Percentiles rank a stretch among this genome's conserved stretches.
Evolutionary conservation across 1,140 invertebrate species (phyloP).

Genomic region (Hypsibius dujardini): DNA sequence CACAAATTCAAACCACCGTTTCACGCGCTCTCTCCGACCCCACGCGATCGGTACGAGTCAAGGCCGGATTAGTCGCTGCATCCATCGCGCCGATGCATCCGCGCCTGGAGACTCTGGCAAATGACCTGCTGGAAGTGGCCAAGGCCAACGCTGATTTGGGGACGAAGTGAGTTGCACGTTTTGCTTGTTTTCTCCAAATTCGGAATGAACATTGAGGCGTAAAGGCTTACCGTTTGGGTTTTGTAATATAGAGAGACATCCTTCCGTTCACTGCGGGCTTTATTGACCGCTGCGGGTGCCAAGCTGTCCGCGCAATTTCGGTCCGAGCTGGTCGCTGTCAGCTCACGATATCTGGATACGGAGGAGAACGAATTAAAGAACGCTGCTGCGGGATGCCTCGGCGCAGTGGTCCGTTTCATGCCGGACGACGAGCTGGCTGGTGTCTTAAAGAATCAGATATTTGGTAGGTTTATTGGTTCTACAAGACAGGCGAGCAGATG

Average conservation of each 20-base stretch:
- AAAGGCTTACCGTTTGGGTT: not conserved
- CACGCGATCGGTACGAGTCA: slow-evolving; percentile 64
- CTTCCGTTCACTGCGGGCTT: slow-evolving; percentile 65
- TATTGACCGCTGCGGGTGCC: slow-evolving; percentile 60
- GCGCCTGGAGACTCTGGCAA: slow-evolving; percentile 4
- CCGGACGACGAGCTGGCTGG: slow-evolving; percentile 51
- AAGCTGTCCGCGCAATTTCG: slow-evolving; percentile 68
- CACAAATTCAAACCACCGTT: slow-evolving; percentile 94
- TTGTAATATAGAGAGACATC: slow-evolving; percentile 54
- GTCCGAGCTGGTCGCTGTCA: slow-evolving; percentile 51
- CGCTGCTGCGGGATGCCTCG: slow-evolving; percentile 66
- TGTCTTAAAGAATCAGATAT: slow-evolving; percentile 54
- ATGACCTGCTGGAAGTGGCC: slow-evolving; percentile 16
- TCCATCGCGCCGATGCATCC: slow-evolving; percentile 10
- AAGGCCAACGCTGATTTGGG: not conserved
- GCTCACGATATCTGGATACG: slow-evolving; percentile 48
- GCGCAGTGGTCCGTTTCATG: slow-evolving; percentile 59
- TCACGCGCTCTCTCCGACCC: slow-evolving; percentile 76
- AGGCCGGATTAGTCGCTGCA: slow-evolving; percentile 44
- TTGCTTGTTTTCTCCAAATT: not conserved
- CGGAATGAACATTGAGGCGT: too few species aligned
- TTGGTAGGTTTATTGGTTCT: slow-evolving; percentile 37
- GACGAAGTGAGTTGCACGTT: not conserved
- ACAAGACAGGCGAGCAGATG: too few species aligned
- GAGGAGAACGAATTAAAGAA: slow-evolving; percentile 59